Evolutionary conservation across 2,888 invertebrate genomes (phyloP).

Genomic region (Clusia tigrina): DNA sequence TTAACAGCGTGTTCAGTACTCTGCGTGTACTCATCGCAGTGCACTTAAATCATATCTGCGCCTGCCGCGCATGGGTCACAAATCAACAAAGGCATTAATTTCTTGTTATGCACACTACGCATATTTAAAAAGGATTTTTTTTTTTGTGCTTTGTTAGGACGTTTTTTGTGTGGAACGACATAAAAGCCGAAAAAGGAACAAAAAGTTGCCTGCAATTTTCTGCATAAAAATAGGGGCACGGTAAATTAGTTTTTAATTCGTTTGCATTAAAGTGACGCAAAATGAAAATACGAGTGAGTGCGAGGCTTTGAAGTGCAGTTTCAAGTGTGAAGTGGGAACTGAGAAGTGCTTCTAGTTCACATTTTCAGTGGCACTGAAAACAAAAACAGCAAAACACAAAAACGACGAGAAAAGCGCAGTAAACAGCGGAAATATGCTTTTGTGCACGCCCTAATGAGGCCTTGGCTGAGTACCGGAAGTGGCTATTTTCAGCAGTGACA

Average conservation of each 20-base stretch:
- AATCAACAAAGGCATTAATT: constrained; percentile 37
- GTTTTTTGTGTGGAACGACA: constrained; percentile 15
- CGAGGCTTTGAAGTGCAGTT: not conserved
- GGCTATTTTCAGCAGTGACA: not conserved
- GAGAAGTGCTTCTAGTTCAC: no score
- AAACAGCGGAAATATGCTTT: not conserved
- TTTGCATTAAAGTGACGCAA: not conserved
- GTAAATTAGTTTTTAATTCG: not conserved
- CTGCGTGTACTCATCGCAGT: not conserved
- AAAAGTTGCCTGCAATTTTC: not conserved
- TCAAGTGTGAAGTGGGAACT: not conserved
- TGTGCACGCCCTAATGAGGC: not conserved
- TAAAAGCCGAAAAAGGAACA: not conserved
- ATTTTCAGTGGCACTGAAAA: no score
- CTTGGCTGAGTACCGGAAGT: not conserved
- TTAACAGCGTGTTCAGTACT: constrained; percentile 21
- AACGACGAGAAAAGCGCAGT: not conserved
- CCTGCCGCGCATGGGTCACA: constrained; percentile 21
- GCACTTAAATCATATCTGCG: constrained; percentile 13
- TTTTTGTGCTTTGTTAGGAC: constrained; percentile 11
- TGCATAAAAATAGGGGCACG: not conserved
- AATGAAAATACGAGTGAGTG: not conserved
- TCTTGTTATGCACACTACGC: constrained; percentile 28
- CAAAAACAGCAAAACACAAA: not conserved
- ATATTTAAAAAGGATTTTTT: not conserved